Evolutionary conservation across 2,888 invertebrate genomes (phyloP).

Genomic region (Zygothrica quintamaculata): DNA sequence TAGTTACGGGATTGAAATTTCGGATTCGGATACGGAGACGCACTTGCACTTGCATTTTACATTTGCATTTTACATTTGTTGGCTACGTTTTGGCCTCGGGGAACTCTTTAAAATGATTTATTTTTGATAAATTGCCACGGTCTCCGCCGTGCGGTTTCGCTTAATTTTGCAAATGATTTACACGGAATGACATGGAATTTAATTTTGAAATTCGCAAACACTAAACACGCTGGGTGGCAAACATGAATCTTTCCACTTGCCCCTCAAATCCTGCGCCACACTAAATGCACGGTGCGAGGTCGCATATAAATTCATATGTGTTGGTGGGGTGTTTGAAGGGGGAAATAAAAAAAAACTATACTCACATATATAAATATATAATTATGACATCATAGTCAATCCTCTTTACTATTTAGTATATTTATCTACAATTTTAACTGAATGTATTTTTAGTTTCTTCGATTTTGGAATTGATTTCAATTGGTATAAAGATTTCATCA

Average conservation of each 20-base stretch:
- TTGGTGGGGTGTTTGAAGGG: no score
- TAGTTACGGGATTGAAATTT: conserved; percentile 10
- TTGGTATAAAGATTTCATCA: no score
- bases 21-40: conserved; percentile 20
- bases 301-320: conserved; percentile 27
- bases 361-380: conserved; percentile 43
- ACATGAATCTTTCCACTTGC: conserved; percentile 60
- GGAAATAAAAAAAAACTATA: conserved; percentile 22
- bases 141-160: conserved; percentile 47
- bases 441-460: no score
- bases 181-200: conserved; percentile 82
- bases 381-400: conserved; percentile 60
- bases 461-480: no score
- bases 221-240: conserved; percentile 82
- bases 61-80: conserved; percentile 40
- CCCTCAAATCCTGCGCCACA: no score
- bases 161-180: conserved; percentile 81
- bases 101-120: conserved; percentile 83
- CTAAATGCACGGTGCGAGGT: no score
- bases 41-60: conserved; percentile 42
- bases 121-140: conserved; percentile 82
- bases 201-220: conserved; percentile 81
- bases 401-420: background rate
- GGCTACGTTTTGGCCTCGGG: conserved; percentile 41
- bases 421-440: no score